Conservation (phyloP, 2,797 vertebrate species). For the Lutjanus argentimaculatus region DNA sequence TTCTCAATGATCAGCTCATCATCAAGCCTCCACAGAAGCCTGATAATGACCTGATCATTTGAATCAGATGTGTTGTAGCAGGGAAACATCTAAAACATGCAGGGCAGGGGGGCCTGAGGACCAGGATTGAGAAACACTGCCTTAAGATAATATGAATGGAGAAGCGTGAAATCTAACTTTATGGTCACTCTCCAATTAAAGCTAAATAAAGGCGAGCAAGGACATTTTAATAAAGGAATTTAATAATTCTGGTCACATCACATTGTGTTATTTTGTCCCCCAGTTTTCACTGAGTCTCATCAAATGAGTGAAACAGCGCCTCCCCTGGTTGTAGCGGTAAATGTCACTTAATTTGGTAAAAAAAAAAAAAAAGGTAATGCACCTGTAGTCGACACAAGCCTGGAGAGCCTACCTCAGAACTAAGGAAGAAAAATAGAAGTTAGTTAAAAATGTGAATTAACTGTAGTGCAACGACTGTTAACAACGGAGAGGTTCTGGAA, state of each 20-base stretch:
- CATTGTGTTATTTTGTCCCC: background rate
- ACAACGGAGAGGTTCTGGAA: background rate
- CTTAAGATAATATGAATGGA: background rate
- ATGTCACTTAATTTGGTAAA: background rate
- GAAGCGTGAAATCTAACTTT: background rate
- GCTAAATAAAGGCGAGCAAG: too few relatives aligned
- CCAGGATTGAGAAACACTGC: too few relatives aligned
- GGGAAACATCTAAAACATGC: too few relatives aligned
- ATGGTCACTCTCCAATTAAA: too few relatives aligned
- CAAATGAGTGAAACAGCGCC: background rate
- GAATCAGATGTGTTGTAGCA: too few relatives aligned
- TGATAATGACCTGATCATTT: too few relatives aligned
- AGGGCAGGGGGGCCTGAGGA: too few relatives aligned
- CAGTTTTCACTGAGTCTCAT: background rate
- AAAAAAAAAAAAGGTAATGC: background rate
- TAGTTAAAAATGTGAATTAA: background rate
- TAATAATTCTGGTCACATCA: background rate
- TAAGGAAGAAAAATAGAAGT: background rate
- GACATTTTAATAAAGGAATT: background rate
- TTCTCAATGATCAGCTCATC: too few relatives aligned
- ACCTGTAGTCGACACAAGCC: background rate
- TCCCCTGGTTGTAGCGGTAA: accelerated
- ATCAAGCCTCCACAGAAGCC: too few relatives aligned
- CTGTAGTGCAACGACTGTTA: too few relatives aligned
- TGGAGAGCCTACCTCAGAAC: too few relatives aligned